A percentile compares a stretch with the other conserved stretches of the same genome.
Evolutionary conservation across 1,140 invertebrate species (phyloP).

Genomic region (Drosophila pseudoananassae): DNA sequence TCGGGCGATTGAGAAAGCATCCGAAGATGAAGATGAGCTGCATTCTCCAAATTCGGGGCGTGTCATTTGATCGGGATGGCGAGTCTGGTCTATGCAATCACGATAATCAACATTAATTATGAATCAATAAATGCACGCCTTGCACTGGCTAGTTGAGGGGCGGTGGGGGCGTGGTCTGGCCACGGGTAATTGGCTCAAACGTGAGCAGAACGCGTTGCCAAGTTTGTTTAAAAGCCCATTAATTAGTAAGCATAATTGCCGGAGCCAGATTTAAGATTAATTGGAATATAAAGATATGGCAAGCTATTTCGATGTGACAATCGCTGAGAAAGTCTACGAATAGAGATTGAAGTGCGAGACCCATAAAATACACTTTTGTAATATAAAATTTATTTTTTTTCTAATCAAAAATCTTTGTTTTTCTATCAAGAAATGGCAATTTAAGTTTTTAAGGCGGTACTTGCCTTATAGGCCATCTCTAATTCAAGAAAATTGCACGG

Average conservation of each 20-base stretch:
- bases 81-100: slow-evolving; percentile 52
- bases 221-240: slow-evolving; percentile 78
- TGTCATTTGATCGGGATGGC: slow-evolving; percentile 36
- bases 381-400: neutral
- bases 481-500: slow-evolving; percentile 21
- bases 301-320: slow-evolving; percentile 57
- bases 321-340: slow-evolving; percentile 21
- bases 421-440: too few species aligned
- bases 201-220: slow-evolving; percentile 77
- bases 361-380: too few species aligned
- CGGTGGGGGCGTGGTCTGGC: slow-evolving; percentile 14
- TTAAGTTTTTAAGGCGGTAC: too few species aligned
- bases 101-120: slow-evolving; percentile 78
- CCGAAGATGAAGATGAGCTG: slow-evolving; percentile 36
- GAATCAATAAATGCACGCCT: slow-evolving; percentile 79
- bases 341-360: neutral
- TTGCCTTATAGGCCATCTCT: slow-evolving; percentile 12
- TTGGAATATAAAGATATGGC: slow-evolving; percentile 69
- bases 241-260: slow-evolving; percentile 72
- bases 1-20: slow-evolving; percentile 15
- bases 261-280: slow-evolving; percentile 62
- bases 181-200: slow-evolving; percentile 68
- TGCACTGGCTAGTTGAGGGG: slow-evolving; percentile 30
- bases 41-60: slow-evolving; percentile 62
- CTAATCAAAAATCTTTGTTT: too few species aligned